Percentiles rank a stretch among this genome's conserved stretches.
Conservation (phyloP, 1,140 invertebrate species). For the Nephotettix cincticeps region DNA sequence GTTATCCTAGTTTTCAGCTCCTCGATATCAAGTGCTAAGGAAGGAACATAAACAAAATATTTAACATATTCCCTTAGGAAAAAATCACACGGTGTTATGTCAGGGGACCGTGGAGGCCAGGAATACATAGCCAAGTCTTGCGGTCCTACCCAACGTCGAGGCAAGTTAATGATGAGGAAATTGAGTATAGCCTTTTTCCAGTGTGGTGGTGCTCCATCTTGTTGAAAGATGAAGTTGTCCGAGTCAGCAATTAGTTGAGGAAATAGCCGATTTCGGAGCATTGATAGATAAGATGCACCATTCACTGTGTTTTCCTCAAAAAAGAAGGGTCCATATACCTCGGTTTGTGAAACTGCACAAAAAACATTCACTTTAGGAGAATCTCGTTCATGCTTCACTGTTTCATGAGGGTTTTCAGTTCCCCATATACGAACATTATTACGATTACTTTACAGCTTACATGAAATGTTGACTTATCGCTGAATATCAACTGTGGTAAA, state of each 20-base stretch:
- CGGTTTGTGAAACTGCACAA: background rate
- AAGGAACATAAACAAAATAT: background rate
- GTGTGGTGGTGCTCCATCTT: background rate
- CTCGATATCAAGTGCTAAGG: background rate
- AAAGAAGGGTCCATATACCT: constrained; percentile 3
- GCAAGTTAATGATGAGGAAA: background rate
- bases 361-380: background rate
- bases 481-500: background rate
- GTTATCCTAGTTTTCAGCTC: background rate
- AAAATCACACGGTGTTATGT: no score
- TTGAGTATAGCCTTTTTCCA: background rate
- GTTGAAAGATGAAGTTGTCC: background rate
- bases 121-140: background rate
- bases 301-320: background rate
- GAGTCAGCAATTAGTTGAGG: background rate
- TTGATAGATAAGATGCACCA: background rate
- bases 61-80: background rate
- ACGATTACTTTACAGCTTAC: background rate
- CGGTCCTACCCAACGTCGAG: background rate
- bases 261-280: background rate
- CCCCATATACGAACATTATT: constrained; percentile 6
- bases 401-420: background rate
- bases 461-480: background rate
- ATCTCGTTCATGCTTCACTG: background rate
- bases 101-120: background rate